Percentiles rank a stretch among this genome's conserved stretches.
Evolutionary conservation across 2,113 vertebrate species (phyloP).

Genomic region (Zosterops pallidus): DNA sequence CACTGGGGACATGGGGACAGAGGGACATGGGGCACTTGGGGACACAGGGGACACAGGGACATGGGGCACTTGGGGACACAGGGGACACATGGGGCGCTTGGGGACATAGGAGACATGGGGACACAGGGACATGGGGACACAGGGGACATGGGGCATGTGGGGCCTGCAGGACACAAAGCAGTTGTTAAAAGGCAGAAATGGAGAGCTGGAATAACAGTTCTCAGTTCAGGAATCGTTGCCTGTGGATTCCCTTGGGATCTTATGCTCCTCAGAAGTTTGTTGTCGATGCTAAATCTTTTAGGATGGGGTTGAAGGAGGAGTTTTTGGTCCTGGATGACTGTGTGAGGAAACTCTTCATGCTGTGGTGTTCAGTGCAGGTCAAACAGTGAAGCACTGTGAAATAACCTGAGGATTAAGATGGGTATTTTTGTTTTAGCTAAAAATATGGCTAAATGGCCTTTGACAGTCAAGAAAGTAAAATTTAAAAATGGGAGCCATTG

Average conservation of each 20-base stretch:
- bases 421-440: not conserved
- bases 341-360: not conserved
- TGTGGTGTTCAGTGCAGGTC: not conserved
- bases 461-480: not conserved
- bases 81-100: too few relatives aligned
- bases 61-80: too few relatives aligned
- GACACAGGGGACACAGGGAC: too few relatives aligned
- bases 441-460: not conserved
- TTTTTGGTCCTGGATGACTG: not conserved
- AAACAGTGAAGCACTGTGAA: not conserved
- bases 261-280: too few relatives aligned
- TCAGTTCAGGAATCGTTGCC: not conserved
- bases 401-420: accelerated
- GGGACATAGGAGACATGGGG: too few relatives aligned
- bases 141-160: not conserved
- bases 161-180: not conserved
- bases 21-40: too few relatives aligned
- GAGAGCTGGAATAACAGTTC: not conserved
- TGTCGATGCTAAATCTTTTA: too few relatives aligned
- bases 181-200: not conserved
- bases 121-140: not conserved
- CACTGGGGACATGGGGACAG: too few relatives aligned
- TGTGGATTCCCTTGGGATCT: not conserved
- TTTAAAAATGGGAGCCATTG: not conserved
- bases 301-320: not conserved